phyloP scores from a whole-genome alignment of 2,113 vertebrate genomes.

The Esox niger region DNA sequence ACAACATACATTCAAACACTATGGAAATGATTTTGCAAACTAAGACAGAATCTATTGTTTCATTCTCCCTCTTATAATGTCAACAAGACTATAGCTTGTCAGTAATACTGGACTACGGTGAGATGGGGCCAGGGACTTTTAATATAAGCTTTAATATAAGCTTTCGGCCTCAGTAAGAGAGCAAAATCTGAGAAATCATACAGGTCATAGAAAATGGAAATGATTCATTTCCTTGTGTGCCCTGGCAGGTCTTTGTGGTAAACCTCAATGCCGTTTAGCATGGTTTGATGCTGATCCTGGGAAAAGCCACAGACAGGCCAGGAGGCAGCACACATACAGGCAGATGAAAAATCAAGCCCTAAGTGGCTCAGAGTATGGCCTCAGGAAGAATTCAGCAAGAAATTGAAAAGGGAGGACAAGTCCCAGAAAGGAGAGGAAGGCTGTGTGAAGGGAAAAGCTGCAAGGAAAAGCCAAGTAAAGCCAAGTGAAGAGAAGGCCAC shows the following conservation, averaged over 20 bases:
- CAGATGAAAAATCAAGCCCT: not conserved
- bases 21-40: too few relatives aligned
- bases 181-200: conserved; percentile 6
- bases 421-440: not conserved
- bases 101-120: not conserved
- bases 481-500: not conserved
- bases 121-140: conserved; percentile 13
- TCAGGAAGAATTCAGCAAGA: not conserved
- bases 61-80: too few relatives aligned
- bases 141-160: not conserved
- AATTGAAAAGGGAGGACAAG: not conserved
- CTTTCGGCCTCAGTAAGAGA: conserved; percentile 19
- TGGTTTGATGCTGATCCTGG: conserved; percentile 50
- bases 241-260: conserved; percentile 34
- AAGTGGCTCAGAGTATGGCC: not conserved
- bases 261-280: conserved; percentile 47
- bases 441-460: conserved; percentile 3
- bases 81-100: not conserved
- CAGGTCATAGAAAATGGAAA: conserved; percentile 28
- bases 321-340: conserved; percentile 17
- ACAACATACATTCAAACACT: too few relatives aligned
- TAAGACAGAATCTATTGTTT: too few relatives aligned
- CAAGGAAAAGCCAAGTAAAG: not conserved
- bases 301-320: conserved; percentile 34
- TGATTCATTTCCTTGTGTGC: conserved; percentile 27